phyloP scores from a whole-genome alignment of 2,113 vertebrate genomes.

The Carassius carassius region DNA sequence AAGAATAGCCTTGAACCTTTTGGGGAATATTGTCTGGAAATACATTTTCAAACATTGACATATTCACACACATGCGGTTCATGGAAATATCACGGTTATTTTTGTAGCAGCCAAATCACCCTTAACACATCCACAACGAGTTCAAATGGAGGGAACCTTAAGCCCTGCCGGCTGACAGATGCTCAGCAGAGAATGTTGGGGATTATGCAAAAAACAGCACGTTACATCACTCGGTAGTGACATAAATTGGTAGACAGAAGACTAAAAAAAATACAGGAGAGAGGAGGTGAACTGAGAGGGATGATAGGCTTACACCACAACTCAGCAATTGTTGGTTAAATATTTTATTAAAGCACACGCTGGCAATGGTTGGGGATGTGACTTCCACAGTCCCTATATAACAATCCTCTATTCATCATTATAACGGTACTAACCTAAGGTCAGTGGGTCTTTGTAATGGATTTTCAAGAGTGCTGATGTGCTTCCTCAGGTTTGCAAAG shows the following conservation, averaged over 20 bases:
- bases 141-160: slow-evolving; percentile 26
- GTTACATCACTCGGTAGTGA: slow-evolving; percentile 41
- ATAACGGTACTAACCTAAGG: neutral
- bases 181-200: slow-evolving; percentile 46
- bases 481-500: neutral
- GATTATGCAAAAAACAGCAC: slow-evolving; percentile 34
- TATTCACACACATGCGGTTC: too few relatives aligned
- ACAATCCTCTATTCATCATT: neutral
- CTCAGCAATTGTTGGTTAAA: neutral
- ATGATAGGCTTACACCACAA: neutral
- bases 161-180: slow-evolving; percentile 46
- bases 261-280: neutral
- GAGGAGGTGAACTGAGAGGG: neutral
- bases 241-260: slow-evolving; percentile 21
- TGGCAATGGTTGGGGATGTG: neutral
- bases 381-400: slow-evolving; percentile 4
- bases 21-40: too few relatives aligned
- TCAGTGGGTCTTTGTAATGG: neutral
- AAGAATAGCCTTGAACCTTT: neutral
- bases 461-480: neutral
- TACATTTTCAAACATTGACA: too few relatives aligned
- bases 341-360: neutral
- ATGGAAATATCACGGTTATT: slow-evolving; percentile 33
- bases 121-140: slow-evolving; percentile 2
- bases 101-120: slow-evolving; percentile 13